Base-by-base conservation (phyloP, 1,140 invertebrate species). In the Hirudo medicinalis region DNA sequence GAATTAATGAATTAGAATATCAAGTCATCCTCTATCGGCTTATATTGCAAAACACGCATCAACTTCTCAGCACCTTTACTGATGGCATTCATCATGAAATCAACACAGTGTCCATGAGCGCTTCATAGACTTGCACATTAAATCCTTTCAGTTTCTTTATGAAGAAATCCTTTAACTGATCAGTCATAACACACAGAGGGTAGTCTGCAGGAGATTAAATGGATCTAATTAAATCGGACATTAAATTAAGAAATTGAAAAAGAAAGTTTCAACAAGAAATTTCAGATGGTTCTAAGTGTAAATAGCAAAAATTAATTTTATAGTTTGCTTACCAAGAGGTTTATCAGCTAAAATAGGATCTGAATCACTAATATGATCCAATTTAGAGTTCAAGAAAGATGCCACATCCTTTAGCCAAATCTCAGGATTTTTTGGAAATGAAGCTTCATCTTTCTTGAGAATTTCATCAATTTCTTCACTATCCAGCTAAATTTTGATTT, bases 381-480 rank as follows among this genome's bases (percentile, higher is more conserved):
- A 55, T 70, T 81, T 79, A 15, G 80, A 54, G 72, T 82, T 83
- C 1, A 83, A 71, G 55, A 74, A 78, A 22, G 79, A 80, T n/a
- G 79, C 80, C 69, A 83, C 72, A 70, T 83, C 82, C 75, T 82
- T 82, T 13, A 83, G 73, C 81, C 81, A 83, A n/a, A 83, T 75
- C 32, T 79, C 76, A 32, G 78, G 76, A 69, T 79, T 78, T 9
- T 79, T 77, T 54, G 81, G 81, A 74, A 81, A 82, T 40, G 73
- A 77, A 22, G 75, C 73, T 70, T 79, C 76, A n/a, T 77, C 78
- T 72, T 78, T 76, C 1, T 75, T 76, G 55, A 81, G 67, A n/a
- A 78, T 74, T 53, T 74, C 74, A 71, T 78, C 76, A 67, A 81
- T 43, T 54, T 80, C 79, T 55, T 72, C 54, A 20, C 17, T 40